phyloP scores from a whole-genome alignment of 2,113 vertebrate genomes.

The Haliaeetus leucogaster region DNA sequence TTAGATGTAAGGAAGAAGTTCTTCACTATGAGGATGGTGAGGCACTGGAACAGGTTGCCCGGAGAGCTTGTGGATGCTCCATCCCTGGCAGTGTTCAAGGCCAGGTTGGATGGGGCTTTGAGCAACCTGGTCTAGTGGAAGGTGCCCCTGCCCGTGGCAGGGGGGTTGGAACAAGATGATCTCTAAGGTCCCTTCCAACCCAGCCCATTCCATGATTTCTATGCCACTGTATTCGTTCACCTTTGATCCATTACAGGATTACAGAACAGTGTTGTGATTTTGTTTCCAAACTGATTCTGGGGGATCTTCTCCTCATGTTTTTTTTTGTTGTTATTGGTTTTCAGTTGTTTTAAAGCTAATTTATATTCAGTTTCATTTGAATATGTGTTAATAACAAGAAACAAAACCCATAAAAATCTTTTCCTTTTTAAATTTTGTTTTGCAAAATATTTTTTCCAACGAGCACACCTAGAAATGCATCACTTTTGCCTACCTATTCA shows the following conservation, averaged over 20 bases:
- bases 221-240: neutral
- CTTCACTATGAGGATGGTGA: no score
- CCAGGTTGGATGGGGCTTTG: no score
- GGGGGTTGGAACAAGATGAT: no score
- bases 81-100: no score
- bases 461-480: neutral
- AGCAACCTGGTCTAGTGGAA: no score
- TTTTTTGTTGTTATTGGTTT: neutral
- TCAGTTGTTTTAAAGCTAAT: neutral
- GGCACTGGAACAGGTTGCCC: no score
- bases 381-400: neutral
- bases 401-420: neutral
- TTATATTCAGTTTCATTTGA: neutral
- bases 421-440: neutral
- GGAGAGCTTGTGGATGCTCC: accelerated
- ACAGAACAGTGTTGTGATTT: neutral
- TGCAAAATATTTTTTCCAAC: neutral
- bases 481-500: neutral
- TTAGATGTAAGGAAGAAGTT: no score
- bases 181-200: no score
- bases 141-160: no score
- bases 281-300: neutral
- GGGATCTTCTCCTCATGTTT: neutral
- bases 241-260: neutral
- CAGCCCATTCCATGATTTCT: no score